phyloP scores from a whole-genome alignment of 2,888 invertebrate species.

The Morpho helenor region DNA sequence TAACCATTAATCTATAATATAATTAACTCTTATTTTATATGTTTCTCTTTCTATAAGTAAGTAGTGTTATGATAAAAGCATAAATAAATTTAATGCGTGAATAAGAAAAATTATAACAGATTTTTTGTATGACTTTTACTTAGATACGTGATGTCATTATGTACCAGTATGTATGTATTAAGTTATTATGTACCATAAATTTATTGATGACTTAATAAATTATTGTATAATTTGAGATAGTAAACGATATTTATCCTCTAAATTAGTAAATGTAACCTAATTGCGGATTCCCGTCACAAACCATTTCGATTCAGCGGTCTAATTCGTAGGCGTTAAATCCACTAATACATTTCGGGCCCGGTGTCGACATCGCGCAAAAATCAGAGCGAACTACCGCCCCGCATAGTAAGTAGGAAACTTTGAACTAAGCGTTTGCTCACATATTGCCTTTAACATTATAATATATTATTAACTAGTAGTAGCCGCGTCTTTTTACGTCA shows the following conservation, averaged over 20 bases:
- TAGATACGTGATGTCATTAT: background rate
- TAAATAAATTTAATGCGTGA: no score
- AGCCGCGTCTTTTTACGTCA: background rate
- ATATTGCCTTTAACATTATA: background rate
- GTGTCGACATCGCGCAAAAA: conserved; percentile 72
- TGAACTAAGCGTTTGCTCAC: conserved; percentile 2
- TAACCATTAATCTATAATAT: no score
- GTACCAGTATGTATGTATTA: no score
- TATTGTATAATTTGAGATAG: background rate
- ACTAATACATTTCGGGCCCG: conserved; percentile 71
- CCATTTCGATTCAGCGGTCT: conserved; percentile 46
- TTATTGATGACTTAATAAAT: background rate
- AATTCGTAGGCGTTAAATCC: conserved; percentile 67
- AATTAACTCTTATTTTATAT: no score
- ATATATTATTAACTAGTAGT: background rate
- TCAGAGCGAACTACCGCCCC: conserved; percentile 62
- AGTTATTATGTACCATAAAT: background rate
- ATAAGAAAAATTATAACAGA: no score
- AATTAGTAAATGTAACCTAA: background rate
- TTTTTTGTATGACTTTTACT: background rate
- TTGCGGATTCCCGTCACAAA: conserved; percentile 50
- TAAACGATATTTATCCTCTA: background rate
- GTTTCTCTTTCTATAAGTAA: no score
- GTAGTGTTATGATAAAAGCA: no score
- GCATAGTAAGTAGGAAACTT: conserved; percentile 66